Evolutionary conservation across 1,140 invertebrate species (phyloP), one percentile per base, ranked within the genome.

Genomic region (Arion vulgaris): DNA sequence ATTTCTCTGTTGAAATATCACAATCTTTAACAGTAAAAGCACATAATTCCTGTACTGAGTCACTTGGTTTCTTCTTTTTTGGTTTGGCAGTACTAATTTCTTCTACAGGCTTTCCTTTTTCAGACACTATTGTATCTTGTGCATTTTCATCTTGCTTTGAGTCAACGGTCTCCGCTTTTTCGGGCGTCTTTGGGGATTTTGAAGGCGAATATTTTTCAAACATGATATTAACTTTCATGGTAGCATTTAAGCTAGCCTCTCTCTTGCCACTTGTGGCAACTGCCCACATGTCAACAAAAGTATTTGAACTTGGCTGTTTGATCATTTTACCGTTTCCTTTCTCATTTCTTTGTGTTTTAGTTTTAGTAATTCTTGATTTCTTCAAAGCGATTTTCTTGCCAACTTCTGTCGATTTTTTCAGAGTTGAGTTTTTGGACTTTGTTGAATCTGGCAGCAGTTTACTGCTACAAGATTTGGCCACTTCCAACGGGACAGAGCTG

Each of bases 221-320:
- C 49, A 88, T 66, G 41, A 89, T 88, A 62, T 89, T 87, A 26
- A 88, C 84, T 73, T 84, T 85, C 39, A 83, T 84, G 39, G 82
- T 82, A 34, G 88, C 88, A 85, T 87, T 88, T 23, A 89, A 69
- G 81, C 88, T 89, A 17, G 88, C 88, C 75, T 88, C 87, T 41
- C 88, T 71, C 81, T 86, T 87, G 26, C 83, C 68, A 45, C 84
- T 81, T 17, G 41, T 80, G 0, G 36, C 57, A 23, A 62, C 28
- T 36, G 45, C 69, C 76, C 74, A 83, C n/a, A 83, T 0, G 41
- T 81, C 80, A 38, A 82, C 15, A 62, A 78, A 78, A 32, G n/a
- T 34, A 41, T 66, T 78, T 38, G 68, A 23, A 45, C 15, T 62
- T 53, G n/a, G 45, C 51, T 78, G 49, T 7, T 41, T 32, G 34